These are phyloP conservation scores for Mus caroli DNA, from an alignment of 2,797 vertebrate species.

Conservation along the genomic window DNA sequence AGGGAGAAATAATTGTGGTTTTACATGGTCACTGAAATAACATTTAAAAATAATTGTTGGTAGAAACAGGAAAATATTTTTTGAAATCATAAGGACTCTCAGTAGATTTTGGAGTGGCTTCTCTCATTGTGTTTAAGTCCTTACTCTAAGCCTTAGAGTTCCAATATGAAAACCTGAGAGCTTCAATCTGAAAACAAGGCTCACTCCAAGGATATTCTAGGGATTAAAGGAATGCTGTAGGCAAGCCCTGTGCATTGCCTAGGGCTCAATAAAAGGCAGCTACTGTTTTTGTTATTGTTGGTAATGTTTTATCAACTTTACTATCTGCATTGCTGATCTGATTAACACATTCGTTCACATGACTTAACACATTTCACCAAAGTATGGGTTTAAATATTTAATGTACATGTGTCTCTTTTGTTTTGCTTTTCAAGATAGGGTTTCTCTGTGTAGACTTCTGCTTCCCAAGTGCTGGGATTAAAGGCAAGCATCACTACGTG, in stretches of 20 bases:
- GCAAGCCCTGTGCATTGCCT: background rate
- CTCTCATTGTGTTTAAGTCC: background rate
- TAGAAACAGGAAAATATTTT: background rate
- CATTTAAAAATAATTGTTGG: conserved; percentile 14
- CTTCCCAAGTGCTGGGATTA: background rate
- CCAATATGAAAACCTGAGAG: background rate
- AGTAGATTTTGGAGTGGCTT: background rate
- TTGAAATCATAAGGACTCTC: conserved; percentile 33
- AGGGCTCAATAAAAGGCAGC: background rate
- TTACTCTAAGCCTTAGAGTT: background rate
- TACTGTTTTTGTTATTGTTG: background rate
- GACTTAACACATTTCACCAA: conserved; percentile 45
- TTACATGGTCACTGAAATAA: conserved; percentile 47
- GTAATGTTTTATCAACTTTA: conserved; percentile 9
- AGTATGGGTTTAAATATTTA: conserved; percentile 66
- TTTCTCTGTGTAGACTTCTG: background rate
- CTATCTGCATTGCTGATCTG: background rate
- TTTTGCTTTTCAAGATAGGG: background rate
- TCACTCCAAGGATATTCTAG: background rate
- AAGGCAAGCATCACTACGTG: background rate
- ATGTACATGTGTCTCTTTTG: conserved; percentile 68
- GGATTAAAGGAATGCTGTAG: background rate
- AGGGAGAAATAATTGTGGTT: conserved; percentile 49
- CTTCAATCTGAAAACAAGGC: background rate
- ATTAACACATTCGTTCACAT: conserved; percentile 56